Evolutionary conservation across 2,888 invertebrate species (phyloP).

Genomic region (Melanchra persicariae): DNA sequence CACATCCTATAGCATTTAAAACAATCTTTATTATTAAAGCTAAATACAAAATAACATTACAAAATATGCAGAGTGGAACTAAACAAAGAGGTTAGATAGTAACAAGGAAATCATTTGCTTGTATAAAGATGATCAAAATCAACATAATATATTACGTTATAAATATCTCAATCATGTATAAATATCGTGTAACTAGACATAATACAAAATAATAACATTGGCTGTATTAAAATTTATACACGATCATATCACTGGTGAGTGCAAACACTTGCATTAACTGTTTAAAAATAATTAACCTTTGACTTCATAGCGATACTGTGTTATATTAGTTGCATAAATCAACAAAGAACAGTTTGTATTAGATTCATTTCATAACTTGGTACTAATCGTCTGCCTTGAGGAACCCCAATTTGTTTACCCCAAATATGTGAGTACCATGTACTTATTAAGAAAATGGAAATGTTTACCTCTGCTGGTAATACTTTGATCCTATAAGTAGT

Average conservation of each 20-base stretch:
- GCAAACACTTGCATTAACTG: constrained; percentile 28
- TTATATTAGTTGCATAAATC: neutral
- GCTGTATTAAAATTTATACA: constrained; percentile 8
- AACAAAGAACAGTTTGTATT: neutral
- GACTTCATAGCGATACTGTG: constrained; percentile 19
- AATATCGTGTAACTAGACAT: constrained; percentile 43
- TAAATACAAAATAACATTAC: no score
- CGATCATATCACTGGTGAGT: constrained; percentile 5
- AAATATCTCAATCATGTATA: constrained; percentile 31
- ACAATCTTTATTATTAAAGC: no score
- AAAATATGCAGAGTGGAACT: no score
- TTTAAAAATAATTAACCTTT: constrained; percentile 54
- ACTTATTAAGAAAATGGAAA: no score
- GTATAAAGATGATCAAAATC: neutral
- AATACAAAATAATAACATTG: constrained; percentile 25
- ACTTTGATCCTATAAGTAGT: no score
- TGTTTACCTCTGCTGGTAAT: no score
- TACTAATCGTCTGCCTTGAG: neutral
- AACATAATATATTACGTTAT: neutral
- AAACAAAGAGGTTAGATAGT: neutral
- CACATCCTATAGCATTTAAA: no score
- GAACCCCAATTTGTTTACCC: constrained; percentile 9
- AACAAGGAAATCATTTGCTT: neutral
- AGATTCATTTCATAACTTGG: neutral
- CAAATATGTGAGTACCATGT: no score